Conservation (phyloP, 2,888 invertebrate genomes). For the Erebia palarica region DNA sequence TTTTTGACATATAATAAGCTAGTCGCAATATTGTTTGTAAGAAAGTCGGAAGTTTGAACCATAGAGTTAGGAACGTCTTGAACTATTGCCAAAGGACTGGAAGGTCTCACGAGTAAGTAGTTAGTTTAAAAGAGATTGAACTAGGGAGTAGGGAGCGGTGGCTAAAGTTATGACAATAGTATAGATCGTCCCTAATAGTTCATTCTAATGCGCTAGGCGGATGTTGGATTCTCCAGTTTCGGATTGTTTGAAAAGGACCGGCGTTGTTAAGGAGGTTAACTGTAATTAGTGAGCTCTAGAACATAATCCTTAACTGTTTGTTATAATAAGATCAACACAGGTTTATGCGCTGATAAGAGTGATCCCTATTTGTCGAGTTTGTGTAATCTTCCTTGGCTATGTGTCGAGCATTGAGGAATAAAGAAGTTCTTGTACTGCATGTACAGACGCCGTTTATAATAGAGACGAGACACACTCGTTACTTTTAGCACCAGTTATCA, state of each 20-base stretch:
- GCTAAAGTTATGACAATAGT: background rate
- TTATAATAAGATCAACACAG: slow-evolving; percentile 64
- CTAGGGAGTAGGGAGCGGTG: background rate
- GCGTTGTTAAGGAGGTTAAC: slow-evolving; percentile 68
- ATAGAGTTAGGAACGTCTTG: too few relatives aligned
- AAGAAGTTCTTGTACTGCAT: background rate
- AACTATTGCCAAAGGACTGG: too few relatives aligned
- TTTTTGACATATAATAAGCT: too few relatives aligned
- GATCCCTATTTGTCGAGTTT: slow-evolving; percentile 33
- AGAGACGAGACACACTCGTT: too few relatives aligned
- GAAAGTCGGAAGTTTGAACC: too few relatives aligned
- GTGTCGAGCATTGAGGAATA: slow-evolving; percentile 28
- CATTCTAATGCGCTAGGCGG: slow-evolving; percentile 48
- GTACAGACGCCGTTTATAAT: background rate
- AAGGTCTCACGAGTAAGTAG: too few relatives aligned
- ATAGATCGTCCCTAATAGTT: slow-evolving; percentile 37
- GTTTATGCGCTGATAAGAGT: slow-evolving; percentile 42
- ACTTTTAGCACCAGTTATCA: too few relatives aligned
- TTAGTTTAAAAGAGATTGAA: background rate
- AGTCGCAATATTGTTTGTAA: too few relatives aligned
- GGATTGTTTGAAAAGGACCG: slow-evolving; percentile 73
- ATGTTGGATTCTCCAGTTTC: slow-evolving; percentile 55
- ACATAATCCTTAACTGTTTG: slow-evolving; percentile 66
- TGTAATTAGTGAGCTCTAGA: slow-evolving; percentile 73
- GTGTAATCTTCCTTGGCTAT: slow-evolving; percentile 17